Evolutionary conservation across 2,888 invertebrate species (phyloP).

Genomic region (Rhagonycha lutea): DNA sequence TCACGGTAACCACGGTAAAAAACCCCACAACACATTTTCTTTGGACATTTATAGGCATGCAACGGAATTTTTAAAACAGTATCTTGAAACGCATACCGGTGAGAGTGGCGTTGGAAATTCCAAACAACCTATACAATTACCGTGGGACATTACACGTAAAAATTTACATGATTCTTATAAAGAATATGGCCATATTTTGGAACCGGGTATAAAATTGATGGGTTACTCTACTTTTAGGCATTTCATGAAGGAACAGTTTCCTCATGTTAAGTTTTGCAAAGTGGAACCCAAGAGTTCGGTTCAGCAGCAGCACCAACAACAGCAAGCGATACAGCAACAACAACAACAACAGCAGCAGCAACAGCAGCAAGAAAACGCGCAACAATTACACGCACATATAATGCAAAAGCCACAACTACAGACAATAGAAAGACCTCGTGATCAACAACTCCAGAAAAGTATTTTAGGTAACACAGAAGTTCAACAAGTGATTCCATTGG

Average conservation of each 20-base stretch:
- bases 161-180: conserved; percentile 76
- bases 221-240: conserved; percentile 80
- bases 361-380: conserved; percentile 52
- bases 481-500: conserved; percentile 67
- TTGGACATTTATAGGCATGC: conserved; percentile 79
- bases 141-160: conserved; percentile 66
- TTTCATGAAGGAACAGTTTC: conserved; percentile 82
- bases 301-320: conserved; percentile 56
- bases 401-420: conserved; percentile 45
- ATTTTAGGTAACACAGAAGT: conserved; percentile 59
- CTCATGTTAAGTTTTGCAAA: conserved; percentile 72
- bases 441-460: conserved; percentile 58
- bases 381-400: conserved; percentile 50
- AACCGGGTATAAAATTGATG: conserved; percentile 75
- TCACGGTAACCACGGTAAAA: conserved; percentile 80
- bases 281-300: conserved; percentile 63
- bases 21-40: conserved; percentile 79
- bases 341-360: conserved; percentile 53
- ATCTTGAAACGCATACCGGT: conserved; percentile 69
- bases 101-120: conserved; percentile 58
- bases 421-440: conserved; percentile 59
- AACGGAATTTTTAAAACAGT: conserved; percentile 75
- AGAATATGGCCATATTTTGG: conserved; percentile 71
- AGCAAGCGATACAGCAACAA: conserved; percentile 56
- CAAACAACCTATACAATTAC: conserved; percentile 59